phyloP scores from a whole-genome alignment of 2,113 vertebrate species.

The Urocynchramus pylzowi region DNA sequence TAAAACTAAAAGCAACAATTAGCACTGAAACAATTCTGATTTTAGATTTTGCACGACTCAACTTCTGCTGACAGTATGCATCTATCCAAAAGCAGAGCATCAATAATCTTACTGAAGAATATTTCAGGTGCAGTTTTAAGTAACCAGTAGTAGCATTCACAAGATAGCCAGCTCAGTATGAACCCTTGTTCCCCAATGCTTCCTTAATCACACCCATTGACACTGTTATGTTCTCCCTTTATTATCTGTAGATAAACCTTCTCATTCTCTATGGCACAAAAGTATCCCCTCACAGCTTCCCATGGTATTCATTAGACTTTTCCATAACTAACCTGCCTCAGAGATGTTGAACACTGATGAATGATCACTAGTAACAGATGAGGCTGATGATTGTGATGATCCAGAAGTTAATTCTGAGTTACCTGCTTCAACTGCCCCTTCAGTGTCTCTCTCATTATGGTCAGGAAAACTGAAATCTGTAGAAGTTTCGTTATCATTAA shows the following conservation, averaged over 20 bases:
- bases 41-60: background rate
- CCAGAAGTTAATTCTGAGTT: constrained; percentile 76
- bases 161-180: background rate
- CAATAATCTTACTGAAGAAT: background rate
- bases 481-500: constrained; percentile 93
- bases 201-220: background rate
- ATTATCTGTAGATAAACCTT: background rate
- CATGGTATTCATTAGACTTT: constrained; percentile 24
- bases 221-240: background rate
- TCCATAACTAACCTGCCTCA: constrained; percentile 81
- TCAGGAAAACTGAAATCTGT: constrained; percentile 95
- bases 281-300: constrained; percentile 18
- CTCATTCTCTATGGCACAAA: constrained; percentile 20
- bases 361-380: constrained; percentile 69
- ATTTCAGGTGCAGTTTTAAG: background rate
- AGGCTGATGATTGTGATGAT: constrained; percentile 70
- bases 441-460: constrained; percentile 78
- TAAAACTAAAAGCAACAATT: background rate
- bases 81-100: background rate
- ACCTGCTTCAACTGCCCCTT: constrained; percentile 83
- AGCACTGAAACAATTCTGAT: background rate
- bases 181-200: background rate
- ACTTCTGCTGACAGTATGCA: background rate
- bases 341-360: constrained; percentile 74
- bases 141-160: background rate